These are phyloP conservation scores for Chionis minor DNA, from an alignment of 2,113 vertebrate genomes.

Conservation along the genomic window DNA sequence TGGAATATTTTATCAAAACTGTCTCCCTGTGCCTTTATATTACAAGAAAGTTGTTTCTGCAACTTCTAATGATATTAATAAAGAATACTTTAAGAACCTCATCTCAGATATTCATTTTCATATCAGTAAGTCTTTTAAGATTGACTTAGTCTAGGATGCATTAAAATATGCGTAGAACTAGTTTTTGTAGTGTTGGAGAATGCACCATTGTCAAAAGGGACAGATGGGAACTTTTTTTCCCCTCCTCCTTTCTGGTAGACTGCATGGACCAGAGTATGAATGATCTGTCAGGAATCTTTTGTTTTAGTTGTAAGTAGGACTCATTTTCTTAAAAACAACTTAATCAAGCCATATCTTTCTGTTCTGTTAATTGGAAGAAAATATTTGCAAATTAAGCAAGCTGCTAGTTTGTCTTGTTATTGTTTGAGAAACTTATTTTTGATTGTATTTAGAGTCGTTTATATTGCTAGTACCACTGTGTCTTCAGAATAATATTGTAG, in stretches of 20 bases:
- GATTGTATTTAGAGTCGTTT: not conserved
- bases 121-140: not conserved
- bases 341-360: not conserved
- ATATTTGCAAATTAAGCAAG: not conserved
- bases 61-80: constrained; percentile 98
- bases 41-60: constrained; percentile 95
- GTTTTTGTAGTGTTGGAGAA: not conserved
- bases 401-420: not conserved
- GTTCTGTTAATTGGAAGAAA: not conserved
- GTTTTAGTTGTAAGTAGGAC: not conserved
- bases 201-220: not conserved
- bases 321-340: not conserved
- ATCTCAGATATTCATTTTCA: constrained; percentile 22
- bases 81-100: constrained; percentile 83
- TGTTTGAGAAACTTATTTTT: not conserved
- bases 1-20: constrained; percentile 92
- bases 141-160: not conserved
- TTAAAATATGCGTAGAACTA: not conserved
- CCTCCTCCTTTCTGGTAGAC: not conserved
- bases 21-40: constrained; percentile 99
- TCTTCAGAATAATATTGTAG: not conserved
- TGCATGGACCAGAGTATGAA: not conserved
- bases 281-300: not conserved
- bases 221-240: not conserved
- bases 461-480: not conserved